phyloP scores from a whole-genome alignment of 1,140 invertebrate genomes.

The Heliothis virescens region DNA sequence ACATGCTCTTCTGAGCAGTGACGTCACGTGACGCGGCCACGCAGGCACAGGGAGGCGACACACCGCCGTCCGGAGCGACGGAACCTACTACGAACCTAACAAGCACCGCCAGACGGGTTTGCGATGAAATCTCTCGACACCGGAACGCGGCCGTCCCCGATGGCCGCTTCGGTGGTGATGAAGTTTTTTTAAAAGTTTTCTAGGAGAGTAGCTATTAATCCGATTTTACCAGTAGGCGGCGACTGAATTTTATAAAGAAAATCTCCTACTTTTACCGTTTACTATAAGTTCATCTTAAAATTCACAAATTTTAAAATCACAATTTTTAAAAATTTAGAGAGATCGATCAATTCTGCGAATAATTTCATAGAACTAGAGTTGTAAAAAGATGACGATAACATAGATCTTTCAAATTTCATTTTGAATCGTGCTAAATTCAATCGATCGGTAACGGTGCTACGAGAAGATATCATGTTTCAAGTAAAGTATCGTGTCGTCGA shows the following conservation, averaged over 20 bases:
- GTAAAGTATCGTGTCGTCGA: constrained; percentile 57
- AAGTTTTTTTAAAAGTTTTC: constrained; percentile 83
- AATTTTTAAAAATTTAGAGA: constrained; percentile 63
- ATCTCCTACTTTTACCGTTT: constrained; percentile 77
- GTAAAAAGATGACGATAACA: constrained; percentile 70
- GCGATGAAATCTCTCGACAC: constrained; percentile 62
- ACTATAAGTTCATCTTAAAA: constrained; percentile 73
- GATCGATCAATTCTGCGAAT: constrained; percentile 68
- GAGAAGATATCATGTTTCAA: constrained; percentile 65
- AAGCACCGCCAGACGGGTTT: constrained; percentile 71
- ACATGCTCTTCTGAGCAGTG: constrained; percentile 84
- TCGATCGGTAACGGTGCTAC: constrained; percentile 80
- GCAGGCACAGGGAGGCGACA: constrained; percentile 82
- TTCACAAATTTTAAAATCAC: constrained; percentile 67
- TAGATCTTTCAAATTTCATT: constrained; percentile 71
- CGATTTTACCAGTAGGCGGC: constrained; percentile 80
- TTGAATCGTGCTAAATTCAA: constrained; percentile 70
- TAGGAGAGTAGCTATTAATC: constrained; percentile 75
- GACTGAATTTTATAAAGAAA: constrained; percentile 84
- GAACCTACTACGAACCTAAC: constrained; percentile 63
- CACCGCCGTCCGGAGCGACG: constrained; percentile 65
- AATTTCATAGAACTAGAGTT: constrained; percentile 75
- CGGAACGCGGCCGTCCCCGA: constrained; percentile 63
- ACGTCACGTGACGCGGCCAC: constrained; percentile 60
- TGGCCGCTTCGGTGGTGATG: constrained; percentile 70